Evolutionary conservation across 2,888 invertebrate species (phyloP), one percentile per base, ranked within the genome.

Genomic region (Deilephila elpenor): DNA sequence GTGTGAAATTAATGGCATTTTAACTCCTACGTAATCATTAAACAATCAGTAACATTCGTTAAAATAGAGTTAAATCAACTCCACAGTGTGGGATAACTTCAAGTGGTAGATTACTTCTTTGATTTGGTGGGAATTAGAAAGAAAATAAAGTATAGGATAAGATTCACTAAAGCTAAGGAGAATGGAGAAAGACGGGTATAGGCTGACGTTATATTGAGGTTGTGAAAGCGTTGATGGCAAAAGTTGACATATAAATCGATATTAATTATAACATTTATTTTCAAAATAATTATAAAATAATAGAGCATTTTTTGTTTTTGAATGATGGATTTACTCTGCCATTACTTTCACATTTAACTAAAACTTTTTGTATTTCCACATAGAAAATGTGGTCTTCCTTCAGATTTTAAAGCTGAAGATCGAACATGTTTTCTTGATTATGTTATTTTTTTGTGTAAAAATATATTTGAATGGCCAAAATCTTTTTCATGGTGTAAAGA

Each of bases 401-500:
- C 82, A 80, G 83, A 76, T 83, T 77, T 78, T 82, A 80, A 80
- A 5, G 11, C 70, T 73, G 81, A 81, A 83, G 88, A 86, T 84
- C 80, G 86, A 89, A 86, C 84, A 88, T 86, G 88, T 89, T 89
- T 90, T 88, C 88, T 86, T 79, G 78, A 74, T 73, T 78, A 80
- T 79, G 79, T 82, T 79, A 76, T 78, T 81, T 83, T 84, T 75
- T 76, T 79, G 84, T 88, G 83, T 86, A 83, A 80, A 82, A 76
- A 82, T 80, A 83, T 84, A 82, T 84, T 88, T 88, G 86, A 90
- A 92, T 91, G 93, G 93, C 93, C 94, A 93, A 93, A 90, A 90
- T 87, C 87, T 89, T 89, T 81, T 84, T 82, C 81, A 83, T 84
- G 83, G 84, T 85, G 85, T 77, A 84, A 81, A 81, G 83, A 84